Conservation (phyloP, 2,797 vertebrate species). For the Onychomys arenicola region DNA sequence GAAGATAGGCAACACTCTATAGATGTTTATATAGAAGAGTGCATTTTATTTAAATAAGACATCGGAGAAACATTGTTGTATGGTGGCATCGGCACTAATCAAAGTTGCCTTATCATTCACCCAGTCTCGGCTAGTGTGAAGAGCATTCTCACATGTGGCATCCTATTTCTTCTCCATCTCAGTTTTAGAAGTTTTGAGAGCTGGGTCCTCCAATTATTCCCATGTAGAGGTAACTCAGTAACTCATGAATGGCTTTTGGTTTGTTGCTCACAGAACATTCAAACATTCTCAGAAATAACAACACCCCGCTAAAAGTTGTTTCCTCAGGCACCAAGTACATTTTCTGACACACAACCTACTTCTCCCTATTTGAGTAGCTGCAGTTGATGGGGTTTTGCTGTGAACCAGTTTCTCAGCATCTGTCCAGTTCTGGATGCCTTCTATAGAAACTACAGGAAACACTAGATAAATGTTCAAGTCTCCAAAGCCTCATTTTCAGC, state of each 20-base stretch:
- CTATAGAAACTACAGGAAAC: not conserved
- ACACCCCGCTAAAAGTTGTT: not conserved
- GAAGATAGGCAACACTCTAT: not conserved
- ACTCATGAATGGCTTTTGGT: slow-evolving; percentile 2
- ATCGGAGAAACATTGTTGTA: not conserved
- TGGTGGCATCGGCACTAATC: slow-evolving; percentile 33
- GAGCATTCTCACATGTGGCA: not conserved
- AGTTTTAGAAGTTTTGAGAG: slow-evolving; percentile 49
- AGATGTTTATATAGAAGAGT: slow-evolving; percentile 16
- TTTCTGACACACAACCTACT: slow-evolving; percentile 45
- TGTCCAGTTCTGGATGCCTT: not conserved
- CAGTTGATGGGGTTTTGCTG: not conserved
- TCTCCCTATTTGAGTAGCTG: slow-evolving; percentile 39
- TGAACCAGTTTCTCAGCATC: not conserved
- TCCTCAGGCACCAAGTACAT: not conserved
- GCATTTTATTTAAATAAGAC: slow-evolving; percentile 6
- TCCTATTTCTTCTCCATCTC: not conserved
- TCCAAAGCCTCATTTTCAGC: slow-evolving; percentile 46
- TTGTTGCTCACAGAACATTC: not conserved
- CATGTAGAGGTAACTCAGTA: slow-evolving; percentile 16
- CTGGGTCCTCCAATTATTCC: not conserved
- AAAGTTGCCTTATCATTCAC: slow-evolving; percentile 34
- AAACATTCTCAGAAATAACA: slow-evolving; percentile 41
- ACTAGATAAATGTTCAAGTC: slow-evolving; percentile 29
- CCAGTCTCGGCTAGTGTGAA: not conserved